Conservation (phyloP, 1,140 invertebrate genomes). For the Pseudomyrmex dendroicus region DNA sequence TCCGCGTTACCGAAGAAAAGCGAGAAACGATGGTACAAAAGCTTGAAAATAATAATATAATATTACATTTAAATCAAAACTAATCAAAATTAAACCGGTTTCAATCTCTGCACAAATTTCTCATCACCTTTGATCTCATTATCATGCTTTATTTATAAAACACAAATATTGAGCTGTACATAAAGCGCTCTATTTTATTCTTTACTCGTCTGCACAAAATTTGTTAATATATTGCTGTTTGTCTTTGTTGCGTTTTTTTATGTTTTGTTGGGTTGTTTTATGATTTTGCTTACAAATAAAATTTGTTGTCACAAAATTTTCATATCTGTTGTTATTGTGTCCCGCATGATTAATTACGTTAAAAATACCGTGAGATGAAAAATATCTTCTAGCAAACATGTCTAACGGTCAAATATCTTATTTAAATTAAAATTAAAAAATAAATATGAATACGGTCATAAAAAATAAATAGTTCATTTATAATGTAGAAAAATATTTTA, state of each 20-base stretch:
- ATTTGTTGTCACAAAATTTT: constrained; percentile 49
- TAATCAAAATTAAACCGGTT: constrained; percentile 32
- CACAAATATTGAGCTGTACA: constrained; percentile 50
- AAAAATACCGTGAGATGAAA: constrained; percentile 6
- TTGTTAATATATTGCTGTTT: constrained; percentile 51
- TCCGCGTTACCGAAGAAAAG: not conserved
- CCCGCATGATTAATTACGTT: constrained; percentile 69
- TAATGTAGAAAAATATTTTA: not conserved
- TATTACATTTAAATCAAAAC: not conserved
- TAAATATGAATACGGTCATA: not conserved
- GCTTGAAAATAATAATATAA: not conserved
- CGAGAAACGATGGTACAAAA: too few relatives aligned
- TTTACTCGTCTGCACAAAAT: not conserved
- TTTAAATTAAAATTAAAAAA: not conserved
- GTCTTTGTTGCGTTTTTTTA: constrained; percentile 33
- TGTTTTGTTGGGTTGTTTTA: constrained; percentile 46
- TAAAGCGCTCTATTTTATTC: constrained; percentile 40
- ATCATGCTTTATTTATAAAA: constrained; percentile 26
- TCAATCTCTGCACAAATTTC: constrained; percentile 16
- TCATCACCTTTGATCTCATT: constrained; percentile 21
- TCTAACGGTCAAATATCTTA: not conserved
- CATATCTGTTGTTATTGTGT: constrained; percentile 72
- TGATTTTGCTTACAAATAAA: constrained; percentile 76
- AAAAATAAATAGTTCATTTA: not conserved
- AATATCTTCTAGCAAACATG: not conserved